These are phyloP conservation scores for Congeria kusceri DNA, from an alignment of 2,888 invertebrate genomes.

Conservation along the genomic window DNA sequence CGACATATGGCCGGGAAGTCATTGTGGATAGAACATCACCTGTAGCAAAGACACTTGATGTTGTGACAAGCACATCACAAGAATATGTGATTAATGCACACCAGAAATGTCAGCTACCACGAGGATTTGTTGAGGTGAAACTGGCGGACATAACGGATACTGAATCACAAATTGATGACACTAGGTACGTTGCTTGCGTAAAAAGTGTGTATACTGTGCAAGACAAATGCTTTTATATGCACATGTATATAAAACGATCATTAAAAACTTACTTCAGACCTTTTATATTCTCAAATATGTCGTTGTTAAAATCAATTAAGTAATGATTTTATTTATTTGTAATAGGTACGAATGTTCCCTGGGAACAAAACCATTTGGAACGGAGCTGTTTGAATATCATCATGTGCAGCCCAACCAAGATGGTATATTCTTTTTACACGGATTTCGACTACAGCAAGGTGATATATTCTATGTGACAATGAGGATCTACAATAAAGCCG, in stretches of 20 bases:
- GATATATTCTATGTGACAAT: slow-evolving; percentile 61
- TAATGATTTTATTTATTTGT: neutral
- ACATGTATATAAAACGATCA: too few relatives aligned
- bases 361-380: slow-evolving; percentile 18
- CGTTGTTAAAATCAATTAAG: too few relatives aligned
- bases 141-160: slow-evolving; percentile 30
- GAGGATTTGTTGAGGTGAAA: slow-evolving; percentile 45
- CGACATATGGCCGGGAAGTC: slow-evolving; percentile 16
- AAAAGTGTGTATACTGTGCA: too few relatives aligned
- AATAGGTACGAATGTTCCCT: slow-evolving; percentile 33
- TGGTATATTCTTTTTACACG: slow-evolving; percentile 45
- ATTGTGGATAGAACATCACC: slow-evolving; percentile 57
- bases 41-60: slow-evolving; percentile 18
- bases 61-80: slow-evolving; percentile 40
- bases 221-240: too few relatives aligned
- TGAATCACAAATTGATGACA: slow-evolving; percentile 50
- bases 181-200: slow-evolving; percentile 28
- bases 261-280: too few relatives aligned
- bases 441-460: slow-evolving; percentile 44
- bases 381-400: slow-evolving; percentile 20
- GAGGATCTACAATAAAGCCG: slow-evolving; percentile 64
- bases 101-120: slow-evolving; percentile 58
- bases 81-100: neutral
- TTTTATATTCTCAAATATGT: too few relatives aligned
- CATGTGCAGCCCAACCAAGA: neutral